Percentiles rank a stretch among this genome's conserved stretches.
phyloP scores from a whole-genome alignment of 2,113 vertebrate species.

The Leuciscus idus region DNA sequence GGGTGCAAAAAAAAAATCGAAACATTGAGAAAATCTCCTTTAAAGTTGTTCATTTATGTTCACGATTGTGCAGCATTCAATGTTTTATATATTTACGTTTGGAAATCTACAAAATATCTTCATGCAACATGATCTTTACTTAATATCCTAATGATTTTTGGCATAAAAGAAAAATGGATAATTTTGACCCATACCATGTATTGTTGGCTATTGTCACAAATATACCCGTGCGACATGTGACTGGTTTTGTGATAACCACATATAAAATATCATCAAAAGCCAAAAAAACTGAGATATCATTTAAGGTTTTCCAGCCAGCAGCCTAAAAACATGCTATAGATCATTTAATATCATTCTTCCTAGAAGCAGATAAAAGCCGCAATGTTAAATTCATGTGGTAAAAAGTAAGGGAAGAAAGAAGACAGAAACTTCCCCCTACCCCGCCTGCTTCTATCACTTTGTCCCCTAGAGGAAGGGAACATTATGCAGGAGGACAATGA shows the following conservation, averaged over 20 bases:
- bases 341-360: not conserved
- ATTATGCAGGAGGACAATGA: slow-evolving; percentile 69
- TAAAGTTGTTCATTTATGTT: too few relatives aligned
- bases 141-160: too few relatives aligned
- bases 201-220: too few relatives aligned
- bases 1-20: too few relatives aligned
- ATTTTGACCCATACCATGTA: too few relatives aligned
- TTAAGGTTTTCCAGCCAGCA: not conserved
- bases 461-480: slow-evolving; percentile 65
- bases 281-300: not conserved
- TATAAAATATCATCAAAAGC: not conserved
- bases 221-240: too few relatives aligned
- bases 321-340: not conserved
- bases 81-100: too few relatives aligned
- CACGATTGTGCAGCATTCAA: too few relatives aligned
- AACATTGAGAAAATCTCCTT: too few relatives aligned
- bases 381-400: not conserved
- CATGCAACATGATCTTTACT: too few relatives aligned
- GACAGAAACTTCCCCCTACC: slow-evolving; percentile 52
- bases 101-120: too few relatives aligned
- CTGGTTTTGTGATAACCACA: not conserved
- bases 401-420: slow-evolving; percentile 13
- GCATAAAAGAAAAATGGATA: too few relatives aligned
- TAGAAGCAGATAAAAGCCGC: slow-evolving; percentile 8
- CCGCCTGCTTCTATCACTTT: slow-evolving; percentile 66